Percentiles rank a stretch among this genome's conserved stretches.
These are phyloP conservation scores for Herminia tarsipennalis DNA, from an alignment of 2,888 invertebrate genomes.

Conservation along the genomic window DNA sequence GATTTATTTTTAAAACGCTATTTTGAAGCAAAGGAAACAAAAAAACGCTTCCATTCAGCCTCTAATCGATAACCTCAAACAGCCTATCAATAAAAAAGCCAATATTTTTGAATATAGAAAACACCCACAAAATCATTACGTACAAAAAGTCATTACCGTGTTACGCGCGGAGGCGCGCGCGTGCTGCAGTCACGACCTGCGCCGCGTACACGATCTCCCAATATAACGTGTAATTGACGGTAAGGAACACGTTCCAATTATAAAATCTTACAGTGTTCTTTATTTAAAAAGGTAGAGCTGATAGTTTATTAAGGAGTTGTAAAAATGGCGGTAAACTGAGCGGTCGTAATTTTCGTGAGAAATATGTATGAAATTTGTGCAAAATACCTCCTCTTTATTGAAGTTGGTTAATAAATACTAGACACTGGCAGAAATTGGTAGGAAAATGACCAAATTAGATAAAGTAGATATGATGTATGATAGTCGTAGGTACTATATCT, in stretches of 20 bases:
- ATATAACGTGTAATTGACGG: slow-evolving; percentile 28
- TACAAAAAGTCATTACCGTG: slow-evolving; percentile 41
- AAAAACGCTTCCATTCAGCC: neutral
- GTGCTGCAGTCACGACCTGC: slow-evolving; percentile 42
- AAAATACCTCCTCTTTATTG: too few species aligned
- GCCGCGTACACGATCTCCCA: slow-evolving; percentile 7
- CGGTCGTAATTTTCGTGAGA: too few species aligned
- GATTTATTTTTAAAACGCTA: neutral
- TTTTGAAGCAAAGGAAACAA: neutral
- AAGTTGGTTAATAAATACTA: too few species aligned
- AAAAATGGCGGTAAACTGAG: too few species aligned
- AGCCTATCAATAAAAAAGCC: neutral
- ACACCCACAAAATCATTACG: slow-evolving; percentile 36
- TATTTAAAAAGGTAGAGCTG: neutral
- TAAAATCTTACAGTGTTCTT: slow-evolving; percentile 7
- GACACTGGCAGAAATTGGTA: too few species aligned
- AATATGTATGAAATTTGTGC: too few species aligned
- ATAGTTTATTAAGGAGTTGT: too few species aligned
- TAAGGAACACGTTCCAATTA: slow-evolving; percentile 15
- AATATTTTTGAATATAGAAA: slow-evolving; percentile 23
- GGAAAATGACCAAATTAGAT: too few species aligned
- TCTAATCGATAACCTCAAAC: neutral
- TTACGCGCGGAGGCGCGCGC: slow-evolving; percentile 37
- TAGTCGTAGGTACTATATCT: too few species aligned
- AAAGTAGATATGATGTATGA: too few species aligned